phyloP scores from a whole-genome alignment of 2,113 vertebrate species.

The Gymnocephalus cernua region DNA sequence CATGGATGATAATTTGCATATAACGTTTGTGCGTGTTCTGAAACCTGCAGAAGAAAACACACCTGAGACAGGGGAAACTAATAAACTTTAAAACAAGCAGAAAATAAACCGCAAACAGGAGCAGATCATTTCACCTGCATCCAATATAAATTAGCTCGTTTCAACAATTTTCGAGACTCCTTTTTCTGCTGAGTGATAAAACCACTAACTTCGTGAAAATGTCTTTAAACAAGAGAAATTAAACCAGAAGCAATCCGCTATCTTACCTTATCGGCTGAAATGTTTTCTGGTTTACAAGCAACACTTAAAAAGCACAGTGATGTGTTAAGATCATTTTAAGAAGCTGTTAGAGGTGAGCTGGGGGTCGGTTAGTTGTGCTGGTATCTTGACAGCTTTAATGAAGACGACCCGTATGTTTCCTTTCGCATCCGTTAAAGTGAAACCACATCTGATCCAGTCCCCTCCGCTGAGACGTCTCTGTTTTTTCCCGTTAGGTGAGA shows the following conservation, averaged over 20 bases:
- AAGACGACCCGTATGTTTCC: constrained; percentile 33
- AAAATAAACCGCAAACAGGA: neutral
- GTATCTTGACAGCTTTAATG: constrained; percentile 34
- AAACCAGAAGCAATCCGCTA: too few species aligned
- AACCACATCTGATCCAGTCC: constrained; percentile 20
- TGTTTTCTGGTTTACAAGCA: too few species aligned
- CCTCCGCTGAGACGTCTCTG: neutral
- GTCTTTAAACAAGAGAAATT: too few species aligned
- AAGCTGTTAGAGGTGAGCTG: too few species aligned
- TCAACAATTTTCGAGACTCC: neutral
- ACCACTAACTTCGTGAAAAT: too few species aligned
- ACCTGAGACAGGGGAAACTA: neutral
- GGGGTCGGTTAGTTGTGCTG: constrained; percentile 35
- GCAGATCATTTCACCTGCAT: neutral
- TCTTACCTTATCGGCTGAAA: too few species aligned
- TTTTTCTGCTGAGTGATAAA: neutral
- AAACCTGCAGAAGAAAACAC: constrained; percentile 18
- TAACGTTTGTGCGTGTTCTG: constrained; percentile 33
- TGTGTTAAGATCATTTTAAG: too few species aligned
- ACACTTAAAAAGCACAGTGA: too few species aligned
- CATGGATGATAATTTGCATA: constrained; percentile 42
- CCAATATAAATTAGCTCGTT: neutral
- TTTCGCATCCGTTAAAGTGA: constrained; percentile 24
- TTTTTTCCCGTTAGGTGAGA: neutral
- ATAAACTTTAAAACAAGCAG: neutral